Evolutionary conservation across 2,113 vertebrate species (phyloP), one percentile per base, ranked within the genome.

Genomic region (Gadus chalcogrammus): DNA sequence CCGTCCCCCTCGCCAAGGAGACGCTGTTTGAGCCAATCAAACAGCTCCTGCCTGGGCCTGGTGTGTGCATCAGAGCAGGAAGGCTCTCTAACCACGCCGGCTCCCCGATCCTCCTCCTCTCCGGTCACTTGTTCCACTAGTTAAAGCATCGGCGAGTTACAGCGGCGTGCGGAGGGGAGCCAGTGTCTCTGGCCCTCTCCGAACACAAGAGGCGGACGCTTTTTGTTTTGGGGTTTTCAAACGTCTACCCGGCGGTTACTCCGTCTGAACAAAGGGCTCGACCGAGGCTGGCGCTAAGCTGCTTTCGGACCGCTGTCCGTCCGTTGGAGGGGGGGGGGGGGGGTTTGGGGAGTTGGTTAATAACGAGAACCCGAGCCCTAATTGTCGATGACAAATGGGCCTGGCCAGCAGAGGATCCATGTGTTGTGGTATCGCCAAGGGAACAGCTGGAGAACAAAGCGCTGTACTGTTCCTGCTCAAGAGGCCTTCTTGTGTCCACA

Each of bases 361-460:
- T 12, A 48, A 13, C 42, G 42, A 13, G 42, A 48, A 48, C 42
- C 42, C 42, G 9, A 9, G 42, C 42, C 42, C 42, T 48, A 83
- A 88, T 79, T 84, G 73, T 74, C 60, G 76, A 77, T 85, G 79
- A 88, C 77, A 82, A 86, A 83, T 13, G 42, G 42, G 42, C 1
- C 80, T 74, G 48, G 22, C 3, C 64, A 69, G 72, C 76, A 13
- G 42, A 83, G 61, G 74, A 79, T 83, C 71, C 71, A 69, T 62
- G 66, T 22, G 38, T 17, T 69, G 72, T 71, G 31, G 61, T 0
- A 0, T 55, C 75, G 82, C 85, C 85, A 84, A 65, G 66, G 67
- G 70, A 87, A 80, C 86, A 88, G 81, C 84, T 86, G 80, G 73
- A 85, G 79, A 84, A 85, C 85, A 87, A 85, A 86, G 77, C 67